These are phyloP conservation scores for Litoditis marina DNA, from an alignment of 2,888 invertebrate species.

Conservation along the genomic window DNA sequence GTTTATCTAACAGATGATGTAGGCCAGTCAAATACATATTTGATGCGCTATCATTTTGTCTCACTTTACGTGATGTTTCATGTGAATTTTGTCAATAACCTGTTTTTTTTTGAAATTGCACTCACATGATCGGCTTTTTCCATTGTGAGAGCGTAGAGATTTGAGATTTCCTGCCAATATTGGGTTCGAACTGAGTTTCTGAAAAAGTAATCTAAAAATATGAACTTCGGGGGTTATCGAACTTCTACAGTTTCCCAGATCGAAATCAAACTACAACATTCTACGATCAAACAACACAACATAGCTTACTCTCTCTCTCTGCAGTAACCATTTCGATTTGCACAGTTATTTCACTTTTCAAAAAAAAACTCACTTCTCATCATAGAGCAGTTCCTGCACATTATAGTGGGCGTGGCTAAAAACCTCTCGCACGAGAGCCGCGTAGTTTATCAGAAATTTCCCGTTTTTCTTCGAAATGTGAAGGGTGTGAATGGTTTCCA, in stretches of 20 bases:
- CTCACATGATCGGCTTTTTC: constrained; percentile 5
- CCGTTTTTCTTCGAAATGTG: constrained; percentile 19
- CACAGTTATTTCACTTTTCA: neutral
- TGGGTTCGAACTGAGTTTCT: neutral
- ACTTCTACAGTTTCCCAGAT: neutral
- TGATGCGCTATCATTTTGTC: too few relatives aligned
- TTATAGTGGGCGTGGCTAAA: constrained; percentile 21
- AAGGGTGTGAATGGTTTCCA: constrained; percentile 13
- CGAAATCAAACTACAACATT: too few relatives aligned
- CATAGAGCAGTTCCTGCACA: constrained; percentile 15
- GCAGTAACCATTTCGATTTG: too few relatives aligned
- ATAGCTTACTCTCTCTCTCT: too few relatives aligned
- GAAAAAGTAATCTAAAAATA: constrained; percentile 1
- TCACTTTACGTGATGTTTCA: too few relatives aligned
- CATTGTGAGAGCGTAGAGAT: neutral
- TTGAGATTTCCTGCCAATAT: constrained; percentile 3
- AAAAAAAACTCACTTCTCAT: constrained; percentile 14
- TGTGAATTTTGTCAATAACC: too few relatives aligned
- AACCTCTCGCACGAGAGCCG: constrained; percentile 14
- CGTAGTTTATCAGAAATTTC: constrained; percentile 15
- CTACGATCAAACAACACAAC: too few relatives aligned
- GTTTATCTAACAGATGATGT: too few relatives aligned
- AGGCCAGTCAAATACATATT: too few relatives aligned
- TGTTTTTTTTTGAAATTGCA: too few relatives aligned
- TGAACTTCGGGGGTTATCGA: too few relatives aligned